Conservation (phyloP, 2,888 invertebrate species). For the Ennomos quercinarius region DNA sequence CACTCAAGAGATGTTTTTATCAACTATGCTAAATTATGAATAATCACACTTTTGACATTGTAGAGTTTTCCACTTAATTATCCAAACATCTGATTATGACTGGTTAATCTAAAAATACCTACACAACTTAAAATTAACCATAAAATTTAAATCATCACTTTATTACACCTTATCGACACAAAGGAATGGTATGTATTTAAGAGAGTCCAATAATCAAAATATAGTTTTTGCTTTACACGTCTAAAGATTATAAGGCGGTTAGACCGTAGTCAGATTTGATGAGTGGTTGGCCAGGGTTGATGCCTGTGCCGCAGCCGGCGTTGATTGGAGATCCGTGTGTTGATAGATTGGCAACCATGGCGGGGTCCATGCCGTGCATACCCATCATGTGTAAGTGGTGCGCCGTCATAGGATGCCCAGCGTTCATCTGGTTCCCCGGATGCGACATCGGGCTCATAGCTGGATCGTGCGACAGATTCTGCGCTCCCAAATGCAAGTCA, state of each 20-base stretch:
- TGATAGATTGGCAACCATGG: constrained; percentile 78
- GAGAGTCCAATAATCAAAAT: constrained; percentile 76
- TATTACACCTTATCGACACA: constrained; percentile 78
- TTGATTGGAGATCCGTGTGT: constrained; percentile 84
- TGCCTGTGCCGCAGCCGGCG: constrained; percentile 77
- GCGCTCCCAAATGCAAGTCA: constrained; percentile 86
- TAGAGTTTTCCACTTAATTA: constrained; percentile 81
- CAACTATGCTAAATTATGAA: constrained; percentile 75
- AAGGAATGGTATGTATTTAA: constrained; percentile 79
- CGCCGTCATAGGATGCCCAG: constrained; percentile 84
- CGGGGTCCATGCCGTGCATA: constrained; percentile 80
- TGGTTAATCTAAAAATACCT: constrained; percentile 74
- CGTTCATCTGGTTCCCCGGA: constrained; percentile 74
- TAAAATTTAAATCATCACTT: constrained; percentile 74
- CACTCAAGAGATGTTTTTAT: constrained; percentile 67
- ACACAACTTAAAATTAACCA: constrained; percentile 69
- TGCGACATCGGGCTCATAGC: constrained; percentile 83
- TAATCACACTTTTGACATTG: constrained; percentile 86
- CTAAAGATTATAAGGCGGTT: constrained; percentile 88
- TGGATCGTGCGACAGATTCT: constrained; percentile 76
- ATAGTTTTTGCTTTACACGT: constrained; percentile 75
- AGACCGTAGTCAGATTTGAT: constrained; percentile 96
- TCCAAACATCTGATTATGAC: constrained; percentile 81
- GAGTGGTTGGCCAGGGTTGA: constrained; percentile 80
- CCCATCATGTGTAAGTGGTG: constrained; percentile 82